These are phyloP conservation scores for Parnassius mnemosyne DNA, from an alignment of 2,888 invertebrate genomes.

Conservation along the genomic window DNA sequence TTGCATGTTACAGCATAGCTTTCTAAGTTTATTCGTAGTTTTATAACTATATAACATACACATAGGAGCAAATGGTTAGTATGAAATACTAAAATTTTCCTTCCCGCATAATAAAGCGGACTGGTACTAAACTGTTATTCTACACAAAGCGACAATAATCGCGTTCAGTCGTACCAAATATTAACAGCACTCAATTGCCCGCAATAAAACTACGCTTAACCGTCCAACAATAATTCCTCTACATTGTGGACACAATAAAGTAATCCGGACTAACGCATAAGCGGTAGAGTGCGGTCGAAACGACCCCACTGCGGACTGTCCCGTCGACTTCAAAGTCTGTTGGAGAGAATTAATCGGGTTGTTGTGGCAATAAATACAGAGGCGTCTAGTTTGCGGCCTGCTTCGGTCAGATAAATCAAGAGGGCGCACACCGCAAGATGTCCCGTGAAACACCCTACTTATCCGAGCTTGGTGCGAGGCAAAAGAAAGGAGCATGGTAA, in stretches of 20 bases:
- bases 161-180: constrained; percentile 9
- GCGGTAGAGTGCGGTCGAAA: constrained; percentile 30
- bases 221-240: constrained; percentile 21
- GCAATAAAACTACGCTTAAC: constrained; percentile 24
- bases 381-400: constrained; percentile 69
- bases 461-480: constrained; percentile 17
- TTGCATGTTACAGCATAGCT: too few relatives aligned
- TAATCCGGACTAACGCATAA: constrained; percentile 33
- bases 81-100: background rate
- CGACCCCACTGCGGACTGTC: constrained; percentile 31
- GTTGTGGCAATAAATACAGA: constrained; percentile 77
- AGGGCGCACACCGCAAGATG: constrained; percentile 64
- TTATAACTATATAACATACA: too few relatives aligned
- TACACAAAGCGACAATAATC: constrained; percentile 22
- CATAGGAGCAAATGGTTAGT: too few relatives aligned
- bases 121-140: constrained; percentile 3
- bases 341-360: constrained; percentile 74
- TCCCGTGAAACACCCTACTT: constrained; percentile 41
- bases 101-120: constrained; percentile 2
- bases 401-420: constrained; percentile 75
- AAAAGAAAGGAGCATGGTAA: constrained; percentile 1
- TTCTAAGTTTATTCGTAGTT: too few relatives aligned
- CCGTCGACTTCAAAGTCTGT: constrained; percentile 61
- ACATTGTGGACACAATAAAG: constrained; percentile 30
- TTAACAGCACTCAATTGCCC: constrained; percentile 20